phyloP scores from a whole-genome alignment of 2,113 vertebrate genomes.

The Lepisosteus osseus region DNA sequence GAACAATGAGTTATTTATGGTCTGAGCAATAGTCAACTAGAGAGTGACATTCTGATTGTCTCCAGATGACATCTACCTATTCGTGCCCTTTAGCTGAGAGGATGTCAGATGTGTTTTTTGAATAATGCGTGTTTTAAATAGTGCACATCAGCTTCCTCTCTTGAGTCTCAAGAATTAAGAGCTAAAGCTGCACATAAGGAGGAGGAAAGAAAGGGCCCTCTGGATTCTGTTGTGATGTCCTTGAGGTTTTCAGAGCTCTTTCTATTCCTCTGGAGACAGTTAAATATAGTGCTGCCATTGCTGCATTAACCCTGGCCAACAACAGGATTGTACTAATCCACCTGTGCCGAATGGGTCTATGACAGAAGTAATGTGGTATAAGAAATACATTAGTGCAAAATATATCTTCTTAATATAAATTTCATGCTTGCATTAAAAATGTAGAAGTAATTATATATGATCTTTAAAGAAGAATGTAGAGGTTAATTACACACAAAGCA shows the following conservation, averaged over 20 bases:
- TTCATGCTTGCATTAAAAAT: too few species aligned
- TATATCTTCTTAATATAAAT: too few species aligned
- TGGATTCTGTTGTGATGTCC: background rate
- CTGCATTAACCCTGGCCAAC: slow-evolving; percentile 2
- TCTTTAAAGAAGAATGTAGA: too few species aligned
- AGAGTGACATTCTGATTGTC: background rate
- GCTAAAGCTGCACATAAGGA: background rate
- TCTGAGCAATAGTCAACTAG: background rate
- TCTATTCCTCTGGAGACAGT: slow-evolving; percentile 15
- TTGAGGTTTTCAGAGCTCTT: slow-evolving; percentile 6
- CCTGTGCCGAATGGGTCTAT: slow-evolving; percentile 3
- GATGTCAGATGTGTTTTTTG: background rate
- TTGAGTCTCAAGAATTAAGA: background rate
- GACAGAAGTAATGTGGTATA: too few species aligned
- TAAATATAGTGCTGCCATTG: slow-evolving; percentile 18
- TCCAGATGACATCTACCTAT: background rate
- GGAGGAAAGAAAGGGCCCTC: background rate
- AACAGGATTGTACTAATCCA: slow-evolving; percentile 9
- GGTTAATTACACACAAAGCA: too few species aligned
- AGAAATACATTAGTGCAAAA: too few species aligned
- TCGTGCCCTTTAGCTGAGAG: background rate
- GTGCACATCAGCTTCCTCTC: background rate
- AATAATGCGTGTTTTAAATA: background rate
- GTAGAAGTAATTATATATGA: too few species aligned
- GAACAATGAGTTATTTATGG: background rate